Evolutionary conservation across 1,140 invertebrate species (phyloP), one percentile per base, ranked within the genome.

Genomic region (Nixonia krombeini): DNA sequence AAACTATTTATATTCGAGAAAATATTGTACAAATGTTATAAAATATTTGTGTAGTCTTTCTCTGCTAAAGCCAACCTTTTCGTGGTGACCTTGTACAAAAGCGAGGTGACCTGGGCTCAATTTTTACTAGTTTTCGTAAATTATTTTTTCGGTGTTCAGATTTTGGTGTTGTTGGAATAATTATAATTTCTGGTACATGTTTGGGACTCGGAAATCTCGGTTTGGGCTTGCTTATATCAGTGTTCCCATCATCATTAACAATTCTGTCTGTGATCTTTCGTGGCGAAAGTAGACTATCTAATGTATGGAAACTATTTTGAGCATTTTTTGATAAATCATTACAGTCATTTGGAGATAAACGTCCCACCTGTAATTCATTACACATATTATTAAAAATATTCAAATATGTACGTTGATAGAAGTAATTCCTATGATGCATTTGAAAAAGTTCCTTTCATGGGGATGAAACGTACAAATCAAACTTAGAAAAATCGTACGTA

Each of bases 61-160:
- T n/a, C n/a, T n/a, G n/a, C n/a, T n/a, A 55, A 0, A 55, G 33
- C 52, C 52, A 55, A n/a, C 56, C 58, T 46, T 28, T 62, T 45
- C 46, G 61, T 0, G 73, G 59, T 1, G 73, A 72, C 26, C 17
- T 76, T n/a, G 3, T 44, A 5, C 13, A 17, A n/a, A 46, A n/a
- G 10, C 47, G 52, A 0, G 73, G 68, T 1, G 74, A 76, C 53
- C 47, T 76, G 0, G 66, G 57, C 10, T 57, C 64, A 9, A 67
- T 9, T 7, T 56, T 58, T 2, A 72, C 45, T 1, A 74, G 38
- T 33, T 66, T 73, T n/a, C 61, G 42, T 6, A 53, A 46, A 10
- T 65, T 65, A 10, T 64, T 28, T 12, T 62, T 68, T 4, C 10
- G 12, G 12, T n/a, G 4, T 12, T 31, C 70, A 0, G 23, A 35